Evolutionary conservation across 2,888 invertebrate genomes (phyloP).

Genomic region (Metellina segmentata): DNA sequence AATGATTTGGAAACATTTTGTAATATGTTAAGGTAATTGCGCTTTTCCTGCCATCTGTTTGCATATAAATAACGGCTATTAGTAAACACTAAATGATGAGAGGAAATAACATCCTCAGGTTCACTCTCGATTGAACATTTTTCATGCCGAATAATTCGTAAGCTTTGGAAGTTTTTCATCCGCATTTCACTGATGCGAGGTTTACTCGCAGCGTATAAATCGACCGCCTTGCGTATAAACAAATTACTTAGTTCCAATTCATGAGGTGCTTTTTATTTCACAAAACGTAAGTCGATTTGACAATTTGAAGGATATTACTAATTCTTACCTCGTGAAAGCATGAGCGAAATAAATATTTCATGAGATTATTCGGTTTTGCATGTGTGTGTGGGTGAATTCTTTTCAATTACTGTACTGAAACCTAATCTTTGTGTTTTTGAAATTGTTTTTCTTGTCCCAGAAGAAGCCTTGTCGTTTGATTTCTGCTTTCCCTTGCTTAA

Average conservation of each 20-base stretch:
- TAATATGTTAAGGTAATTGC: slow-evolving; percentile 62
- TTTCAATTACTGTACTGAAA: not conserved
- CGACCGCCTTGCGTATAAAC: not conserved
- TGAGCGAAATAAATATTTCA: not conserved
- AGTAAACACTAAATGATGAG: slow-evolving; percentile 43
- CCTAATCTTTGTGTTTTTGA: not conserved
- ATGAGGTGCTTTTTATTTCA: not conserved
- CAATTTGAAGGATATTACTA: not conserved
- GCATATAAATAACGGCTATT: slow-evolving; percentile 62
- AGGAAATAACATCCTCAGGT: slow-evolving; percentile 36
- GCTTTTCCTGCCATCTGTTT: slow-evolving; percentile 54
- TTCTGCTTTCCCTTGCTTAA: no score
- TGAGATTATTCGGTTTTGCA: not conserved
- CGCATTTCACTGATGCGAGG: slow-evolving; percentile 9
- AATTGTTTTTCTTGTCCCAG: not conserved
- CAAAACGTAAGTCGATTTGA: not conserved
- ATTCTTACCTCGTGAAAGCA: not conserved
- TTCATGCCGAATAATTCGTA: slow-evolving; percentile 37
- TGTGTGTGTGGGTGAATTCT: not conserved
- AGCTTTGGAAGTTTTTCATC: slow-evolving; percentile 37
- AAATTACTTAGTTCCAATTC: not conserved
- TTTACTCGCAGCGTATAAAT: slow-evolving; percentile 7
- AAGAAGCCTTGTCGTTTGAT: no score
- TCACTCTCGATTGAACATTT: slow-evolving; percentile 50
- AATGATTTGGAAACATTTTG: slow-evolving; percentile 70